Evolutionary conservation across 2,113 vertebrate genomes (phyloP).

Genomic region (Plecotus auritus): DNA sequence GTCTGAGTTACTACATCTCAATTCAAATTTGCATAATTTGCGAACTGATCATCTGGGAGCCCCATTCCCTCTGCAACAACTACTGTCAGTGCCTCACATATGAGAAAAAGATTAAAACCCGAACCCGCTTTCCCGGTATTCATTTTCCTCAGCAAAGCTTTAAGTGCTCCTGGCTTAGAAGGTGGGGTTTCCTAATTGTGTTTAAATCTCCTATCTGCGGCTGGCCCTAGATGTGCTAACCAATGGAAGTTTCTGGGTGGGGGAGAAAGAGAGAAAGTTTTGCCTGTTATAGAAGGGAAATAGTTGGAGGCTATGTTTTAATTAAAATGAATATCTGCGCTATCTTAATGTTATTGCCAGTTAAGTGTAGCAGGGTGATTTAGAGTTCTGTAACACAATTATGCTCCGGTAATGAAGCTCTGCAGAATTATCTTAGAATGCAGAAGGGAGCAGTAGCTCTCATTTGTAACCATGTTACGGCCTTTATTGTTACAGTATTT

Average conservation of each 20-base stretch:
- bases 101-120: conserved; percentile 21
- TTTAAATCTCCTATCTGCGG: conserved; percentile 70
- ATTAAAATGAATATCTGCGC: conserved; percentile 89
- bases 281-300: conserved; percentile 79
- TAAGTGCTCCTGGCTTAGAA: conserved; percentile 52
- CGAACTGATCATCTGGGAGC: conserved; percentile 14
- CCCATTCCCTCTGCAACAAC: not conserved
- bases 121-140: not conserved
- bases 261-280: conserved; percentile 74
- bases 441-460: conserved; percentile 83
- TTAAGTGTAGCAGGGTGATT: conserved; percentile 88
- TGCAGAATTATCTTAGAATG: conserved; percentile 85
- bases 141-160: conserved; percentile 52
- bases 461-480: conserved; percentile 84
- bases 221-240: conserved; percentile 68
- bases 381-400: conserved; percentile 88
- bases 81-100: not conserved
- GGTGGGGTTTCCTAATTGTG: conserved; percentile 75
- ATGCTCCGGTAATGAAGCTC: conserved; percentile 86
- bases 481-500: conserved; percentile 85
- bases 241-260: conserved; percentile 73
- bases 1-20: not conserved
- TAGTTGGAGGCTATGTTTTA: conserved; percentile 89
- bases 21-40: not conserved
- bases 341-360: conserved; percentile 90